Evolutionary conservation across 2,113 vertebrate genomes (phyloP).

Genomic region (Phodopus roborovskii): DNA sequence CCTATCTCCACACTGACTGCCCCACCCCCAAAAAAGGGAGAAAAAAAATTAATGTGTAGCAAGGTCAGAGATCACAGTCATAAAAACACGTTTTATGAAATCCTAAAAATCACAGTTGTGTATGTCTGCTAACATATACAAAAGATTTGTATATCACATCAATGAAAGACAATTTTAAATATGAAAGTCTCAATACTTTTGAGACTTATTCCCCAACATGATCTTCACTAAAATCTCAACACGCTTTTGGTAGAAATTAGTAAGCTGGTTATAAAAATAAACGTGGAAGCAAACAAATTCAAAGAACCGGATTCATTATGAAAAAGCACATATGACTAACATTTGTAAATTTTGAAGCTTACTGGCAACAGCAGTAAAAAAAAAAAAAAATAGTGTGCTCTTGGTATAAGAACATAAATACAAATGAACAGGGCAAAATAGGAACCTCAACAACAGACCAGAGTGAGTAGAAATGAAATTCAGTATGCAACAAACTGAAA

Average conservation of each 20-base stretch:
- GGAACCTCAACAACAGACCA: neutral
- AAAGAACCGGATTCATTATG: neutral
- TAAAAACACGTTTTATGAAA: neutral
- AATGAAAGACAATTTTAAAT: neutral
- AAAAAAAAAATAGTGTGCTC: neutral
- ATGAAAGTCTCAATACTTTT: neutral
- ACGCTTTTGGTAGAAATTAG: neutral
- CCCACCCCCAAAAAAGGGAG: neutral
- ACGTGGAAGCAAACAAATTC: conserved; percentile 22
- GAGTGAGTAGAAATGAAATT: neutral
- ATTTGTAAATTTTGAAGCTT: neutral
- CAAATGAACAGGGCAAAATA: neutral
- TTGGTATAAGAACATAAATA: neutral
- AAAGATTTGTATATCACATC: neutral
- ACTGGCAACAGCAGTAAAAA: neutral
- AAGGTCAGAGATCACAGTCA: neutral
- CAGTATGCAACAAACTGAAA: neutral
- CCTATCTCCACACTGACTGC: neutral
- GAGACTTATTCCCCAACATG: neutral
- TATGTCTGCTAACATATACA: conserved; percentile 3
- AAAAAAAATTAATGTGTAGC: neutral
- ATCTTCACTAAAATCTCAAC: neutral
- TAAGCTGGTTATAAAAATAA: conserved; percentile 38
- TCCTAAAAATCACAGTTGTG: neutral
- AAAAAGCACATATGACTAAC: neutral